phyloP scores from a whole-genome alignment of 2,797 vertebrate genomes.

The Xerus rutilus region DNA sequence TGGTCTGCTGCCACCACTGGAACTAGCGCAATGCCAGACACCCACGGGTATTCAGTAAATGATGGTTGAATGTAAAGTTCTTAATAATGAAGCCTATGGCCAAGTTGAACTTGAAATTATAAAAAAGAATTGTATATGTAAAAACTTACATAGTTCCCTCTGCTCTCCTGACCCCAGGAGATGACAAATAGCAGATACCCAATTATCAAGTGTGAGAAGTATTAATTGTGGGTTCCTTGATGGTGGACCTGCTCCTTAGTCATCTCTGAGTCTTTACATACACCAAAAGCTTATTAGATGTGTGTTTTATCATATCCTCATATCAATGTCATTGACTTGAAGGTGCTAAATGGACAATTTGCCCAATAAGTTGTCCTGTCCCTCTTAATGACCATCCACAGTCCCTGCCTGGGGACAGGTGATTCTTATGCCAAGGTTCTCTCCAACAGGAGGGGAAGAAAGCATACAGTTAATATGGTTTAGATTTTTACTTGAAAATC shows the following conservation, averaged over 20 bases:
- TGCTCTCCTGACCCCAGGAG: not conserved
- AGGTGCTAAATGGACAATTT: not conserved
- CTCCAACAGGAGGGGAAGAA: not conserved
- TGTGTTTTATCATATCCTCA: not conserved
- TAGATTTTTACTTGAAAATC: not conserved
- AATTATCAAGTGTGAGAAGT: not conserved
- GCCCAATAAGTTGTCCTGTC: not conserved
- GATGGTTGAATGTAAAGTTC: not conserved
- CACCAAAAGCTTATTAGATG: not conserved
- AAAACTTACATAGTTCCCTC: not conserved
- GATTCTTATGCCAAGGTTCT: not conserved
- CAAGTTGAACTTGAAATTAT: slow-evolving; percentile 7
- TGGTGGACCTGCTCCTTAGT: not conserved
- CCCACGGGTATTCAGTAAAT: not conserved
- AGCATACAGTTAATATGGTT: not conserved
- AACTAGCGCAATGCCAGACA: not conserved
- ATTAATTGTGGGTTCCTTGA: not conserved
- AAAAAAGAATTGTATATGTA: not conserved
- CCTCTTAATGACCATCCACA: not conserved
- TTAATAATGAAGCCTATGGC: not conserved
- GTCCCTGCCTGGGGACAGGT: not conserved
- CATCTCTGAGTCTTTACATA: not conserved
- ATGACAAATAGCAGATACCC: not conserved
- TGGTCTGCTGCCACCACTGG: not conserved
- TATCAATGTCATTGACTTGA: not conserved